Evolutionary conservation across 2,888 invertebrate genomes (phyloP).

Genomic region (Drosophila formosana): DNA sequence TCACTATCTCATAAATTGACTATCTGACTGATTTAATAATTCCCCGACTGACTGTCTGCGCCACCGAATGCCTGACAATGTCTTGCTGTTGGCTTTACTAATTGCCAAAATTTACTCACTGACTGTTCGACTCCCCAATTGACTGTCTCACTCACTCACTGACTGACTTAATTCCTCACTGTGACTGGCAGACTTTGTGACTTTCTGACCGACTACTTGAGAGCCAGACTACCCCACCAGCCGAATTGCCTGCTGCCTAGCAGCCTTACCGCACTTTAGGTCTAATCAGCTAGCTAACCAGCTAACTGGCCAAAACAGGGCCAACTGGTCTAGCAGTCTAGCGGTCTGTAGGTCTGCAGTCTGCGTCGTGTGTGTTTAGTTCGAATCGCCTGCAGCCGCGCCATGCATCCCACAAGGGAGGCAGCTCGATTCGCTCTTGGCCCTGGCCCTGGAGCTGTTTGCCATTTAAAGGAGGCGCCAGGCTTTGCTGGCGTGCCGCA

Average conservation of each 20-base stretch:
- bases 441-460: constrained; percentile 7
- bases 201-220: neutral
- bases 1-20: too few relatives aligned
- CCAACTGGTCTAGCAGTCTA: neutral
- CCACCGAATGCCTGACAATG: neutral
- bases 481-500: constrained; percentile 39
- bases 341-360: too few relatives aligned
- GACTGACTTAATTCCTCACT: neutral
- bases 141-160: neutral
- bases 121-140: neutral
- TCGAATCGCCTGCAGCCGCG: constrained; percentile 6
- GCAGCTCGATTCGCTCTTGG: neutral
- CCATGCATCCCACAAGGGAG: neutral
- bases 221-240: neutral
- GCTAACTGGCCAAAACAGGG: neutral
- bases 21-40: too few relatives aligned
- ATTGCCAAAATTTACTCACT: too few relatives aligned
- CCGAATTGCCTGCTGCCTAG: too few relatives aligned
- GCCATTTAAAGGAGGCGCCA: constrained; percentile 10
- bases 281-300: neutral
- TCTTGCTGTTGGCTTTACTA: too few relatives aligned
- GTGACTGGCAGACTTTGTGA: neutral
- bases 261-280: too few relatives aligned
- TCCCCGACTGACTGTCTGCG: too few relatives aligned
- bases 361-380: constrained; percentile 1